Base-by-base conservation (phyloP, 2,113 vertebrate species). In the Petromus typicus region DNA sequence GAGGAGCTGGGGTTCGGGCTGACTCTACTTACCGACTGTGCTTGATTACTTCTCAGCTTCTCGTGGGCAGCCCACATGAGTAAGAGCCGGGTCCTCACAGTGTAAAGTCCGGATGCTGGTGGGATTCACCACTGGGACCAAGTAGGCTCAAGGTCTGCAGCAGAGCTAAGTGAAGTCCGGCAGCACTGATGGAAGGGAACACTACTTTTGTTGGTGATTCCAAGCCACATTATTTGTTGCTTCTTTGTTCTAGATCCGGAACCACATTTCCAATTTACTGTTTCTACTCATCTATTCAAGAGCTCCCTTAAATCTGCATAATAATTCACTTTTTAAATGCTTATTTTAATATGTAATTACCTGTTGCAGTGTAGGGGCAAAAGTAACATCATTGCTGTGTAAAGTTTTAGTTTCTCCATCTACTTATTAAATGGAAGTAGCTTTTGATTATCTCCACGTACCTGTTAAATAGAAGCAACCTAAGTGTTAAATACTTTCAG, bases 401-500 rank as follows among this genome's bases (percentile, higher is more conserved):
- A 12, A 61, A 64, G 8, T 37, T 40, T 91, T 17, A 73, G 56
- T 27, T 56, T 92, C 37, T 80, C 23, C 7, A 87, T 57, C 27
- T 57, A 11, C 43, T 11, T 45, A 25, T 43, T 45, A 45, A 75
- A 30, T 45, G 45, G 25, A 45, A 75, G 43, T 45, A 75, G 6
- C 43, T 32, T 76, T 30, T 48, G 59, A 30, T 30, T 48, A 32
- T 76, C 14, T 17, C 73, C 43, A 45, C 27, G 43, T 48, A 17
- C 43, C 69, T 48, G 25, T 76, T 48, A 40, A 48, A 76, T 14
- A 76, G 43, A 76, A 76, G 43, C 43, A 76, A 48, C 43, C 73
- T 76, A 89, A 93, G 78, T 45, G 16, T 80, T 87, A 94, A 81
- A 67, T 95, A 90, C 67, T 48, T 88, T 88, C 43, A 89, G n/a